These are phyloP conservation scores for Leguminivora glycinivorella DNA, from an alignment of 1,140 invertebrate genomes.

Conservation along the genomic window DNA sequence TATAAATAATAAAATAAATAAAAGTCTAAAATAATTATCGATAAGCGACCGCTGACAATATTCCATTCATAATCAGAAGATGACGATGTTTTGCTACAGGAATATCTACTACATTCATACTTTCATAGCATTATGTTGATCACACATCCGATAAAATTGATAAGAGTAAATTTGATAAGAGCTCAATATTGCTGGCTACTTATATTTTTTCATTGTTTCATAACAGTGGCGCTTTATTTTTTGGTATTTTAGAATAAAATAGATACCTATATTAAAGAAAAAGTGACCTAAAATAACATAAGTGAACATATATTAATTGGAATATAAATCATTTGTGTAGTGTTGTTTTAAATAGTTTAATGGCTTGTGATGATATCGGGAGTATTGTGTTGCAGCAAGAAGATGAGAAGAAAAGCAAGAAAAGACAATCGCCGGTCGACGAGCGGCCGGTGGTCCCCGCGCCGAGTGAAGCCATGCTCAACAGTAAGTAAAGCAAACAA, in stretches of 20 bases:
- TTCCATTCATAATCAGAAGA: no score
- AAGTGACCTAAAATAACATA: no score
- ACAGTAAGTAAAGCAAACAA: slow-evolving; percentile 48
- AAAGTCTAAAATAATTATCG: no score
- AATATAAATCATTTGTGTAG: no score
- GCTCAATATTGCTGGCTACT: neutral
- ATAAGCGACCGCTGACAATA: no score
- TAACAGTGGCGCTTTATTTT: slow-evolving; percentile 5
- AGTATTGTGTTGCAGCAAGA: slow-evolving; percentile 62
- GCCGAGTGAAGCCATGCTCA: slow-evolving; percentile 71
- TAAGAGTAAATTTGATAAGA: slow-evolving; percentile 25
- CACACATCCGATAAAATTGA: slow-evolving; percentile 13
- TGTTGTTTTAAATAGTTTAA: no score
- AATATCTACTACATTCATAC: neutral
- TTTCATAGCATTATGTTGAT: neutral
- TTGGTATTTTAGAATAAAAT: slow-evolving; percentile 30
- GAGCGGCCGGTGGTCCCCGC: slow-evolving; percentile 64
- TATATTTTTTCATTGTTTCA: slow-evolving; percentile 16
- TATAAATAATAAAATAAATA: no score
- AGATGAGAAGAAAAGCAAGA: slow-evolving; percentile 72
- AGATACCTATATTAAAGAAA: no score
- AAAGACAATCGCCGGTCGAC: slow-evolving; percentile 66
- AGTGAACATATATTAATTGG: no score
- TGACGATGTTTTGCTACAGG: no score
- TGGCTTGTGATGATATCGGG: slow-evolving; percentile 52